Evolutionary conservation across 2,888 invertebrate species (phyloP).

Genomic region (Polymixis flavicincta): DNA sequence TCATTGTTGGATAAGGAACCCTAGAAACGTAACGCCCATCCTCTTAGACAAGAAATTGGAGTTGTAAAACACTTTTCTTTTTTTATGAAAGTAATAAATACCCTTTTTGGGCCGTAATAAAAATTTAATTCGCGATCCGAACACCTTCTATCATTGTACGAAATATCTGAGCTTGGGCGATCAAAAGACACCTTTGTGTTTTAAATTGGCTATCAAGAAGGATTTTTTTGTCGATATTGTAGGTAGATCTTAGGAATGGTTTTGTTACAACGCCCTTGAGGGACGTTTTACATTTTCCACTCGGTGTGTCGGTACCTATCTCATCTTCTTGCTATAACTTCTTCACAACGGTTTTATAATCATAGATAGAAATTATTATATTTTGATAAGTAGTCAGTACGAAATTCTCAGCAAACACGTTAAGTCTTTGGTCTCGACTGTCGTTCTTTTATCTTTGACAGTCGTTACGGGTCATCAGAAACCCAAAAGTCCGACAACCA

Average conservation of each 20-base stretch:
- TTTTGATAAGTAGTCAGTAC: background rate
- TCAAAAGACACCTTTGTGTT: constrained; percentile 59
- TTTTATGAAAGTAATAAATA: constrained; percentile 68
- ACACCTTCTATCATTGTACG: constrained; percentile 50
- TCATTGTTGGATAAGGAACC: background rate
- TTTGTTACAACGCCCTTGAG: background rate
- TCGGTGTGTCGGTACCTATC: background rate
- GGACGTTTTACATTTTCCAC: constrained; percentile 1
- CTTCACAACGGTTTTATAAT: background rate
- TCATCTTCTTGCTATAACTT: background rate
- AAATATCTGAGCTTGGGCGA: constrained; percentile 26
- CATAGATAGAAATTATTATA: background rate
- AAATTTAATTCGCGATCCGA: constrained; percentile 65
- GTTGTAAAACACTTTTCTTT: constrained; percentile 46
- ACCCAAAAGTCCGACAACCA: no score
- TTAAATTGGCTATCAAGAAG: constrained; percentile 58
- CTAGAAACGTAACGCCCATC: constrained; percentile 8
- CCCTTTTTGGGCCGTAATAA: constrained; percentile 63
- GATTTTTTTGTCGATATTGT: constrained; percentile 30
- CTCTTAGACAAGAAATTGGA: constrained; percentile 36
- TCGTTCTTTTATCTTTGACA: no score
- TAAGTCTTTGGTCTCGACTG: no score
- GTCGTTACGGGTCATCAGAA: no score
- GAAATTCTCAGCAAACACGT: background rate
- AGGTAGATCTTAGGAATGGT: constrained; percentile 19